Conservation (phyloP, 2,888 invertebrate genomes). For the Ectemnius lituratus region DNA sequence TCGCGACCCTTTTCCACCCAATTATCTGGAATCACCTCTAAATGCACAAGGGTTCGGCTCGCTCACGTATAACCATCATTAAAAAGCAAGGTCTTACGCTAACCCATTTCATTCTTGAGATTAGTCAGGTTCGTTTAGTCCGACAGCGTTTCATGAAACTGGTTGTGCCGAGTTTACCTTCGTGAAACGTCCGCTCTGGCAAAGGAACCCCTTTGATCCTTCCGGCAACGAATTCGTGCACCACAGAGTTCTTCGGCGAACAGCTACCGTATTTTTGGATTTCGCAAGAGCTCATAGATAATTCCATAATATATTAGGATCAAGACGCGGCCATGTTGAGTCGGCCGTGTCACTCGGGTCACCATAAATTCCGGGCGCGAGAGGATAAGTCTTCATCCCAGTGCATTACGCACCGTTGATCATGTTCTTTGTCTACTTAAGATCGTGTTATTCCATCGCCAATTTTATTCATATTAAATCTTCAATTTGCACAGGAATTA, state of each 20-base stretch:
- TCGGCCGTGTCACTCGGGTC: conserved; percentile 27
- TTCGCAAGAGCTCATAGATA: not conserved
- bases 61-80: no score
- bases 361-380: conserved; percentile 36
- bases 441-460: conserved; percentile 23
- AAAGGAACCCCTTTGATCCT: no score
- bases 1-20: conserved; percentile 27
- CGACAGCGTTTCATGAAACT: not conserved
- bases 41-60: not conserved
- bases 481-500: no score
- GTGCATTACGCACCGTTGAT: conserved; percentile 45
- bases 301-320: conserved; percentile 16
- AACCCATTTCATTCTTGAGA: no score
- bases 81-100: no score
- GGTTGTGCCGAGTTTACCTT: conserved; percentile 10
- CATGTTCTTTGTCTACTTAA: conserved; percentile 21
- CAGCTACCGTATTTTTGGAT: not conserved
- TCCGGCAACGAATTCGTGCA: no score
- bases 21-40: conserved; percentile 25
- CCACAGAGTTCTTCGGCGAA: no score
- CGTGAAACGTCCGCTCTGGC: conserved; percentile 8
- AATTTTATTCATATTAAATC: conserved; percentile 29
- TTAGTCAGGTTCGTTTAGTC: conserved; percentile 14
- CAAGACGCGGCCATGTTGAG: conserved; percentile 9
- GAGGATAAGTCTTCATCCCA: conserved; percentile 31